Evolutionary conservation across 1,140 invertebrate species (phyloP), one percentile per base, ranked within the genome.

Genomic region (Meloidogyne floridensis): DNA sequence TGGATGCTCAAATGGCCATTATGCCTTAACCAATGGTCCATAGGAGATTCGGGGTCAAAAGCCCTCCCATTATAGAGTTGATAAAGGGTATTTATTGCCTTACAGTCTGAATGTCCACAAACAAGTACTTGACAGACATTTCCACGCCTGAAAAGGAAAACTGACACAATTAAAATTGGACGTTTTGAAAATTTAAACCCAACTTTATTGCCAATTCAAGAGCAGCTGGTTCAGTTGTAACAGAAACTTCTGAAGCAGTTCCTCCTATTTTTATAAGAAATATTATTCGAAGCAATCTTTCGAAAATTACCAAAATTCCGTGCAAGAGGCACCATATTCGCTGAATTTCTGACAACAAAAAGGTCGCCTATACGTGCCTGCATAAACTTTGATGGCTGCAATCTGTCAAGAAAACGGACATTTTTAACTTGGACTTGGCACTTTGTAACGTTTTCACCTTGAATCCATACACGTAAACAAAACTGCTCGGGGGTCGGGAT

Each of bases 381-480:
- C 59, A 95, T 96, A 91, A 98, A 97, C 90, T 95, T 93, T 81
- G 95, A 96, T 32, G 96, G 95, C 85, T 97, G 94, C 94, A 98
- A 96, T 92, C 96, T 92, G 91, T 94, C 95, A 92, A 11, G 10
- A 76, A 80, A 75, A 75, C 9, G n/a, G 13, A 53, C 72, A 43
- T 13, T 13, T 7, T 59, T 32, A 15, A 10, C 32, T 2, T 2
- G 1, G 70, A n/a, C 1, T 47, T 51, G 47, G 4, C 7, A 54
- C 7, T 82, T n/a, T 42, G 75, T 11, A 59, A 72, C 0, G 0
- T 59, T 53, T 42, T n/a, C 74, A 89, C 87, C 87, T 75, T 18
- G 88, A 89, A 74, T 98, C 96, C 94, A 98, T 97, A 91, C 96
- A 98, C 18, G 95, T 96, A 91, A 98, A 96, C 91, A 98, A 96